Base-by-base conservation (phyloP, 2,888 invertebrate species). In the Opisthograptis luteolata region DNA sequence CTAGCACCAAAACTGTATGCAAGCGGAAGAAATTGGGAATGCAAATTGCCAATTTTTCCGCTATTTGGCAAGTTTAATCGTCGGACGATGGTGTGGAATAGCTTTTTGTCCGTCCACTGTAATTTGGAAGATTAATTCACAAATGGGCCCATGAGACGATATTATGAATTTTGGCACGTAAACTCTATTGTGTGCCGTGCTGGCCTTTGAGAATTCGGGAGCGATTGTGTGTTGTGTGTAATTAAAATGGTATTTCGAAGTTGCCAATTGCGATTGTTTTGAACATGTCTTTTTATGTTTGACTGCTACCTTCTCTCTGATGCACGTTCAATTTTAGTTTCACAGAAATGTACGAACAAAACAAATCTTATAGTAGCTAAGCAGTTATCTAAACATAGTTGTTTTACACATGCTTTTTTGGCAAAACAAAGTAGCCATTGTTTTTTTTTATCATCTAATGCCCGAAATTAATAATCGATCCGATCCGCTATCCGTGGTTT, bases 11-110 rank as follows among this genome's bases (percentile, higher is more conserved):
- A 64, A 76, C 79, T 79, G 69, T 75, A 79, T 69, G 65, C 69
- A 71, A 77, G 66, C 79, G 82, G 84, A 83, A 85, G 81, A 64
- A 79, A 83, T 84, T 81, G 64, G 66, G 56, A 66, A 70, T 73
- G 56, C 72, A 78, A 87, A 88, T 79, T 76, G 82, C 75, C 83
- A 80, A 50, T 60, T 85, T 83, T 80, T 76, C 70, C 67, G 82
- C 81, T 79, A 85, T 88, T 87, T 82, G 74, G 71, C 76, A 77
- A 71, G 77, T 77, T 76, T 81, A 79, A 80, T 79, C 76, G 82
- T 69, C 73, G 64, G 66, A 71, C 68, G 68, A 70, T 70, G 66
- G 71, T 76, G 65, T 68, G 65, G 64, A 76, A 74, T 71, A 73
- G 78, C 76, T 84, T 81, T 82, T 81, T 70, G 70, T 59, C 59